Evolutionary conservation across 2,888 invertebrate species (phyloP).

Genomic region (Drosophila prostipennis): DNA sequence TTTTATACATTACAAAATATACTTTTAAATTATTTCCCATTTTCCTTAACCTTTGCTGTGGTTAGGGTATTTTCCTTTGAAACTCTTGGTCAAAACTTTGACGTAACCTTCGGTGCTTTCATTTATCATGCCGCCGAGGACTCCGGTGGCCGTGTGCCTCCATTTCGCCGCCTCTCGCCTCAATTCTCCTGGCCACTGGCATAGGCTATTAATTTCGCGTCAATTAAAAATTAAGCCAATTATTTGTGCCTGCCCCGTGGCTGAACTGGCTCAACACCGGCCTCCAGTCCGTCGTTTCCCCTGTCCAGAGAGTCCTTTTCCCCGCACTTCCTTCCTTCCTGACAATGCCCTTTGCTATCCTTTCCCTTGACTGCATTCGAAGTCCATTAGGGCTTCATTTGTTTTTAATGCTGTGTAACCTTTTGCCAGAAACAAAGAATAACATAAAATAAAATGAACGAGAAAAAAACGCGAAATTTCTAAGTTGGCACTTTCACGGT

Average conservation of each 20-base stretch:
- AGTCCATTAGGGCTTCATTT: slow-evolving; percentile 79
- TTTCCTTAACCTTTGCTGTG: no score
- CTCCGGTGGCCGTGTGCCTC: slow-evolving; percentile 11
- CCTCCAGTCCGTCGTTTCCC: slow-evolving; percentile 3
- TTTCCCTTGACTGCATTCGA: slow-evolving; percentile 55
- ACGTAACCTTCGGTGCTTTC: slow-evolving; percentile 33
- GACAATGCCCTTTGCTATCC: slow-evolving; percentile 22
- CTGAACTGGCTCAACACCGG: slow-evolving; percentile 41
- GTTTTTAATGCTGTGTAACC: slow-evolving; percentile 79
- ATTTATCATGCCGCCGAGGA: slow-evolving; percentile 60
- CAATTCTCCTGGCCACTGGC: slow-evolving; percentile 42
- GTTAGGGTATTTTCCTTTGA: slow-evolving; percentile 29
- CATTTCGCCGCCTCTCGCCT: slow-evolving; percentile 26
- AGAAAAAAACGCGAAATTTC: slow-evolving; percentile 30
- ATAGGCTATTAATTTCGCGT: slow-evolving; percentile 78
- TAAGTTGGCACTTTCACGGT: slow-evolving; percentile 78
- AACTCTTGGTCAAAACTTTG: slow-evolving; percentile 17
- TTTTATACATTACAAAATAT: neutral
- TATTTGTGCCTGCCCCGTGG: slow-evolving; percentile 67
- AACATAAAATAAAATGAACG: slow-evolving; percentile 59
- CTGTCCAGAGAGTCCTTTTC: no score
- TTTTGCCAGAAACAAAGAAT: slow-evolving; percentile 69
- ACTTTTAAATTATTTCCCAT: neutral
- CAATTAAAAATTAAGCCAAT: slow-evolving; percentile 81
- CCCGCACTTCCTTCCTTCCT: neutral